phyloP scores from a whole-genome alignment of 2,888 invertebrate genomes.

The Punctoribates punctum region DNA sequence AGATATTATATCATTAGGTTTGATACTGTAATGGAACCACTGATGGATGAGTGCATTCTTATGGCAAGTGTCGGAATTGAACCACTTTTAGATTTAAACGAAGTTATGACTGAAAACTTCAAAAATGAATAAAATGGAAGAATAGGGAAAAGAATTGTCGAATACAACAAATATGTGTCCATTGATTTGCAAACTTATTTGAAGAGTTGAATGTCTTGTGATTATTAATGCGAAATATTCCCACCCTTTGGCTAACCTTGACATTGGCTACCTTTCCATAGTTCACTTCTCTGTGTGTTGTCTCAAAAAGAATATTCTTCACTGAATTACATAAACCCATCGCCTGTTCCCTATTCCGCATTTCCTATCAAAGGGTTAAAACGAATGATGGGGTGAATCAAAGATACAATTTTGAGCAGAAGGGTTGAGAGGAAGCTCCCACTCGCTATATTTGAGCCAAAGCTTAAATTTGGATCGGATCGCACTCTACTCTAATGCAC shows the following conservation, averaged over 20 bases:
- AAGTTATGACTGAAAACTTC: too few relatives aligned
- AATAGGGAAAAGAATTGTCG: too few relatives aligned
- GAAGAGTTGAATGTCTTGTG: constrained; percentile 12
- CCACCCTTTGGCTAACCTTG: constrained; percentile 41
- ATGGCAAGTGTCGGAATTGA: too few relatives aligned
- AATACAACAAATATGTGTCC: background rate
- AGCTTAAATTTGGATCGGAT: background rate
- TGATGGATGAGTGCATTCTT: too few relatives aligned
- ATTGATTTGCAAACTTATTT: background rate
- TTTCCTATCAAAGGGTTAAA: constrained; percentile 32
- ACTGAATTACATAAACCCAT: constrained; percentile 21
- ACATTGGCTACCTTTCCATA: constrained; percentile 33
- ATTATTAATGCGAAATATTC: background rate
- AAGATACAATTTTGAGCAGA: constrained; percentile 32
- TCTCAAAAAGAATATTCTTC: background rate
- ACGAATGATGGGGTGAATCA: constrained; percentile 7
- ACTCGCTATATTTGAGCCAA: background rate
- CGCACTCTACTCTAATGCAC: constrained; percentile 10
- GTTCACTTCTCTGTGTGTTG: constrained; percentile 26
- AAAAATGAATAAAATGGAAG: too few relatives aligned
- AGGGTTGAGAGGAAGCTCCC: constrained; percentile 30
- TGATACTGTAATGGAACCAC: too few relatives aligned
- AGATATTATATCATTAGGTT: too few relatives aligned
- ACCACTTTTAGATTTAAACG: too few relatives aligned
- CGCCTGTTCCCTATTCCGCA: constrained; percentile 8